Evolutionary conservation across 2,888 invertebrate species (phyloP).

Genomic region (Limnephilus rhombicus): DNA sequence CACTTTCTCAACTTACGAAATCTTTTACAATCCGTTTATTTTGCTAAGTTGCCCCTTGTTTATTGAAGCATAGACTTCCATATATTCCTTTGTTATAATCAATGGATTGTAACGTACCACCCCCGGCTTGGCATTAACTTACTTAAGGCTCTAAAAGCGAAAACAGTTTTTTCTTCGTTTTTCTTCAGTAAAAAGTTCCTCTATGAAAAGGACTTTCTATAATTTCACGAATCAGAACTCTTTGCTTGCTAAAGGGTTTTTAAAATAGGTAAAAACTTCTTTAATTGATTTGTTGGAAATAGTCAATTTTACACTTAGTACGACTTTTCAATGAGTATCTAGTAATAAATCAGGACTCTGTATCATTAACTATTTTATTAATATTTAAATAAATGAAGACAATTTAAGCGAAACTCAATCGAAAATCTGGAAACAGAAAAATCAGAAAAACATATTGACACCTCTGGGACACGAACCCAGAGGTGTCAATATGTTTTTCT

Average conservation of each 20-base stretch:
- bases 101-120: background rate
- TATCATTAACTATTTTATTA: too few species aligned
- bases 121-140: background rate
- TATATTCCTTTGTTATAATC: background rate
- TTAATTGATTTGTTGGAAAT: background rate
- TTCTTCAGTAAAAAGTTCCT: background rate
- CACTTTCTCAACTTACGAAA: background rate
- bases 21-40: background rate
- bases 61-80: background rate
- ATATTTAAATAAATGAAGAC: too few species aligned
- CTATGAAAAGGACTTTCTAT: background rate
- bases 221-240: background rate
- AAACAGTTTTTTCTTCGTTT: background rate
- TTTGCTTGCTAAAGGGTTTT: background rate
- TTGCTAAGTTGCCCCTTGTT: background rate
- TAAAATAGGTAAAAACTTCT: background rate
- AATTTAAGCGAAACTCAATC: too few species aligned
- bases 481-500: too few species aligned
- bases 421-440: too few species aligned
- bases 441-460: too few species aligned
- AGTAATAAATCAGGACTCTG: too few species aligned
- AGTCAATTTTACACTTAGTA: background rate
- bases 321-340: background rate
- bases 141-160: background rate
- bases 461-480: too few species aligned